Conservation (phyloP, 2,113 vertebrate species). For the Microcebus griseorufus region DNA sequence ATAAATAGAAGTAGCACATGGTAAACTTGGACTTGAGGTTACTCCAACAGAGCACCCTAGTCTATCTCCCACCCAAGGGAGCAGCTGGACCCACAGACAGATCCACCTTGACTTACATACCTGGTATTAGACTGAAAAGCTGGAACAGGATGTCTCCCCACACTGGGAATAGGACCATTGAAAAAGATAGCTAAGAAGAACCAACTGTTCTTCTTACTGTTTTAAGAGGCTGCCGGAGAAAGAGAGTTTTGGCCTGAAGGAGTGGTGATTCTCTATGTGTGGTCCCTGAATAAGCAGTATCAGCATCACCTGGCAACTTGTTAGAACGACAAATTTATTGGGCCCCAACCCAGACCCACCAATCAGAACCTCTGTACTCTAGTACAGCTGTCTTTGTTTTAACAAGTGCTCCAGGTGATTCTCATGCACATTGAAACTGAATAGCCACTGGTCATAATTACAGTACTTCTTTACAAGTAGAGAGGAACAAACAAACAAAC, state of each 20-base stretch:
- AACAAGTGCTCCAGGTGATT: background rate
- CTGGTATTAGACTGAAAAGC: background rate
- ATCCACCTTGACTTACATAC: background rate
- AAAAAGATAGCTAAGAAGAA: background rate
- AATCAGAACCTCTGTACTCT: background rate
- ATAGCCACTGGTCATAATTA: background rate
- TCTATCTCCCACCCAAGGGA: too few species aligned
- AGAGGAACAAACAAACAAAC: too few species aligned
- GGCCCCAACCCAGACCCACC: background rate
- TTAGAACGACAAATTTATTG: background rate
- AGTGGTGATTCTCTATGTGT: background rate
- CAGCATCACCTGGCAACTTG: background rate
- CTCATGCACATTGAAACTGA: too few species aligned
- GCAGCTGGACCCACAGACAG: background rate
- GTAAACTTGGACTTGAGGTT: background rate
- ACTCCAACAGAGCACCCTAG: fast-evolving
- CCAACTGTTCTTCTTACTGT: background rate
- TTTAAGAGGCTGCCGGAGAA: background rate
- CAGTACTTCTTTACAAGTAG: background rate
- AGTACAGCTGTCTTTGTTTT: fast-evolving
- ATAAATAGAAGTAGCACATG: background rate
- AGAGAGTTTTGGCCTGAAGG: background rate
- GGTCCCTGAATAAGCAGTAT: fast-evolving
- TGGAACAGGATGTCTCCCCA: background rate
- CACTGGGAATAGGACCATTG: fast-evolving